Evolutionary conservation across 2,113 vertebrate species (phyloP), one percentile per base, ranked within the genome.

Genomic region (Nesospiza acunhae): DNA sequence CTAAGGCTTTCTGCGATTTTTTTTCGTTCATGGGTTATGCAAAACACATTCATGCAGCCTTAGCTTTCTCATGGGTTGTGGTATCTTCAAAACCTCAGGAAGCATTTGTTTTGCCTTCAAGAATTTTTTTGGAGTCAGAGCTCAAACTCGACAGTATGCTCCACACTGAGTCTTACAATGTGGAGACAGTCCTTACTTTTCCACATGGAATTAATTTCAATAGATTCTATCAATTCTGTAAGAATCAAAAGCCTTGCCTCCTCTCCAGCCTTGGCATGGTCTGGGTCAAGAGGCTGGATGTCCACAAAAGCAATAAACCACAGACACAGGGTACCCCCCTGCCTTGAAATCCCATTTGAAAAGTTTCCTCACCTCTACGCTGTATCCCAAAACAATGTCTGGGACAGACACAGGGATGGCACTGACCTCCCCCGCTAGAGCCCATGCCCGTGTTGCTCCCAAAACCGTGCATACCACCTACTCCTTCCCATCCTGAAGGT

Each of bases 151-250:
- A 44, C 63, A 70, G 59, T 52, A 6, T 55, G 39, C 59, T 77
- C 59, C 78, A 39, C 6, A 3, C 39, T 70, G 56, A 49, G 17
- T 87, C 76, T 93, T 84, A 60, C 52, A 81, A 3, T 79, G 46
- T 1, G 7, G 46, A 94, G 50, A 74, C 41, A 74, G 47, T 37
- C 50, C 42, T 91, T 87, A 22, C 39, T 77, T 81, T 33, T 31
- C 46, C 79, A 96, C 78, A 67, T 84, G 90, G 92, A 70, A 80
- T 60, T 88, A 22, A 93, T 95, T 96, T 93, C 59, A 74, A 56
- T 90, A 88, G 72, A 56, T 1, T 3, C 58, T 91, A 74, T 95
- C 70, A 83, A 33, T 88, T 90, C 85, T 67, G 8, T n/a, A 59
- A 23, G 68, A 90, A 90, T 81, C 72, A 77, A 94, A 93, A 83